phyloP scores from a whole-genome alignment of 2,888 invertebrate genomes.

The Onthophagus sagittarius region DNA sequence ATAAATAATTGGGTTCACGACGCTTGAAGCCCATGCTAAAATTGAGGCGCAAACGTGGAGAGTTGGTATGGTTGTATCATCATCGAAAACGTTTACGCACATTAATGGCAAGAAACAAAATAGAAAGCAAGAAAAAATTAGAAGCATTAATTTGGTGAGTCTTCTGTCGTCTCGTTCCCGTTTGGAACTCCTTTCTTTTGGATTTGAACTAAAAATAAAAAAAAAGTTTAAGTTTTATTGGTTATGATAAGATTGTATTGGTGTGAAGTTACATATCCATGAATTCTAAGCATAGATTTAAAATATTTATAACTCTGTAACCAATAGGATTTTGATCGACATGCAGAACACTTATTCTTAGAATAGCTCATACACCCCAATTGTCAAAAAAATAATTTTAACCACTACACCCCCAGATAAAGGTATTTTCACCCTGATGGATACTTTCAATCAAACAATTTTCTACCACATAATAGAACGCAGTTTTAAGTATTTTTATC shows the following conservation, averaged over 20 bases:
- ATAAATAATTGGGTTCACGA: constrained; percentile 87
- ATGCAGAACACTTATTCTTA: too few relatives aligned
- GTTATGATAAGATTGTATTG: background rate
- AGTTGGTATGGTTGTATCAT: constrained; percentile 70
- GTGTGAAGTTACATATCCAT: too few relatives aligned
- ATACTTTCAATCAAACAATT: too few relatives aligned
- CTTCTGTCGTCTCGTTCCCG: constrained; percentile 69
- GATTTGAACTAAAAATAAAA: background rate
- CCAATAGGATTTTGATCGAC: too few relatives aligned
- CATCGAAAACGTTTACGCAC: constrained; percentile 84
- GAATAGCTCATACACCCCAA: too few relatives aligned
- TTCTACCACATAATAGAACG: too few relatives aligned
- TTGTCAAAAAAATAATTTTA: too few relatives aligned
- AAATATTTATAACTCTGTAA: too few relatives aligned
- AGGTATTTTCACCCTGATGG: too few relatives aligned
- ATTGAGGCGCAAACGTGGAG: constrained; percentile 81
- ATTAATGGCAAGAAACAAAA: constrained; percentile 84
- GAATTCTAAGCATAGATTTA: too few relatives aligned
- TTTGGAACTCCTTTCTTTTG: constrained; percentile 35
- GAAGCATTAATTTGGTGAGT: constrained; percentile 80
- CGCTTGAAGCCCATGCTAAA: constrained; percentile 86
- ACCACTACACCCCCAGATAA: too few relatives aligned
- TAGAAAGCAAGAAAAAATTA: constrained; percentile 83
- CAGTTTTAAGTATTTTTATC: too few relatives aligned
- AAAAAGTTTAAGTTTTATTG: background rate